Conservation (phyloP, 30 jellyfish, hydroid and myxozoan species). For the Catostylus mosaicus region DNA sequence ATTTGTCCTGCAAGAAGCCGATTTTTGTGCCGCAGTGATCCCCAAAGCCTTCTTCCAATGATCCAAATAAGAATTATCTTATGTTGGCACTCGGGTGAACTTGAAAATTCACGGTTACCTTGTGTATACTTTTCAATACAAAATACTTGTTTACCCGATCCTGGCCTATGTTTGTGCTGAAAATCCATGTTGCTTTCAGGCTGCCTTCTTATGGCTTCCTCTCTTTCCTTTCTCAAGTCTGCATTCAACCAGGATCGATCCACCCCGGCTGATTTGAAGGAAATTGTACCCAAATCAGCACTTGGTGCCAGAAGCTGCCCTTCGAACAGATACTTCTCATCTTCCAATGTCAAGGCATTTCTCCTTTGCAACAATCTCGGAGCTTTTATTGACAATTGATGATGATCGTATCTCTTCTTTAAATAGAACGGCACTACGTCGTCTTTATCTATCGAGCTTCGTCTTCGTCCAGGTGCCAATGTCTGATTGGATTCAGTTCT, state of each 20-base stretch:
- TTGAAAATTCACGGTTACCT: too few species aligned
- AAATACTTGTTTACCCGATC: conserved; percentile 54
- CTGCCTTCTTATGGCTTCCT: conserved; percentile 34
- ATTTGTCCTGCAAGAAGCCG: too few species aligned
- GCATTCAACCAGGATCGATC: conserved; percentile 30
- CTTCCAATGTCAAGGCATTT: conserved; percentile 45
- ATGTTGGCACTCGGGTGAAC: too few species aligned
- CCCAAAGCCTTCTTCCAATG: too few species aligned
- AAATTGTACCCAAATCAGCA: conserved; percentile 76
- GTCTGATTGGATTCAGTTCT: not conserved
- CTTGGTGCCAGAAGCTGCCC: conserved; percentile 51
- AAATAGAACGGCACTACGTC: conserved; percentile 70
- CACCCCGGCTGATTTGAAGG: conserved; percentile 33
- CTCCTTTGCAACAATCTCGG: conserved; percentile 31
- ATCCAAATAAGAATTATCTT: too few species aligned
- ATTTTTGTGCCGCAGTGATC: too few species aligned
- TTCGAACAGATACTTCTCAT: conserved; percentile 13
- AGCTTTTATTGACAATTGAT: not conserved
- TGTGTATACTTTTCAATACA: too few species aligned
- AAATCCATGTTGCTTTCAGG: conserved; percentile 33
- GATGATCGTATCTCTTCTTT: conserved; percentile 57
- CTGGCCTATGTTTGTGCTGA: conserved; percentile 35
- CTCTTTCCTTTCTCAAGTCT: conserved; percentile 27
- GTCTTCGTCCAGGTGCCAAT: not conserved
- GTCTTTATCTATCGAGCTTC: conserved; percentile 13